Conservation (phyloP, 2,888 invertebrate species). For the Xestobium rufovillosum region DNA sequence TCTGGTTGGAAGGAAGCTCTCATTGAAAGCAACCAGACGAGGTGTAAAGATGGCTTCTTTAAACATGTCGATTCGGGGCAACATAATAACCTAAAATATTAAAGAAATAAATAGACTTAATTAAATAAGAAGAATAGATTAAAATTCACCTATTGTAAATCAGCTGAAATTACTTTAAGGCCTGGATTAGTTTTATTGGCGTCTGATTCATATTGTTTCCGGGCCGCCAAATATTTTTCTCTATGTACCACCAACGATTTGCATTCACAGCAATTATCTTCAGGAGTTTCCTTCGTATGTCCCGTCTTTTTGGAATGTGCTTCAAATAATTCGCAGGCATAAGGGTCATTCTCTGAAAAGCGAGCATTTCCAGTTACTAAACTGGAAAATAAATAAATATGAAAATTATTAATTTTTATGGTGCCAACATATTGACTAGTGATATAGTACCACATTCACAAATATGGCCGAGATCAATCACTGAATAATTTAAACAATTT, state of each 20-base stretch:
- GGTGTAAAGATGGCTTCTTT: constrained; percentile 17
- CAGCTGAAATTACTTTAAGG: constrained; percentile 2
- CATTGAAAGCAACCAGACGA: constrained; percentile 16
- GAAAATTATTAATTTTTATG: too few species aligned
- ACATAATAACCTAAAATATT: constrained; percentile 17
- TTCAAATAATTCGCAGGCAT: constrained; percentile 1
- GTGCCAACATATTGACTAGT: too few species aligned
- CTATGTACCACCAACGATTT: not conserved
- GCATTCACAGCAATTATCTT: constrained; percentile 2
- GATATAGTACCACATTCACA: too few species aligned
- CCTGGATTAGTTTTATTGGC: not conserved
- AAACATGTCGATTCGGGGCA: constrained; percentile 16
- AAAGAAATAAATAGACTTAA: constrained; percentile 23
- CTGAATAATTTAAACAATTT: too few species aligned
- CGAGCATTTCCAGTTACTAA: too few species aligned
- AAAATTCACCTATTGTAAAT: not conserved
- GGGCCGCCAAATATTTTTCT: not conserved
- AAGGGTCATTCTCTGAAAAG: too few species aligned
- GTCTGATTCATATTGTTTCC: constrained; percentile 2
- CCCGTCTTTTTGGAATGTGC: constrained; percentile 3
- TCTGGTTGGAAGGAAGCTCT: constrained; percentile 17
- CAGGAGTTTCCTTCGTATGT: constrained; percentile 2
- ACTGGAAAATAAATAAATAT: too few species aligned
- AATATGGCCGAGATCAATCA: too few species aligned
- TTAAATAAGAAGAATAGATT: constrained; percentile 1